Evolutionary conservation across 1,140 invertebrate species (phyloP).

Genomic region (Hypsibius dujardini): DNA sequence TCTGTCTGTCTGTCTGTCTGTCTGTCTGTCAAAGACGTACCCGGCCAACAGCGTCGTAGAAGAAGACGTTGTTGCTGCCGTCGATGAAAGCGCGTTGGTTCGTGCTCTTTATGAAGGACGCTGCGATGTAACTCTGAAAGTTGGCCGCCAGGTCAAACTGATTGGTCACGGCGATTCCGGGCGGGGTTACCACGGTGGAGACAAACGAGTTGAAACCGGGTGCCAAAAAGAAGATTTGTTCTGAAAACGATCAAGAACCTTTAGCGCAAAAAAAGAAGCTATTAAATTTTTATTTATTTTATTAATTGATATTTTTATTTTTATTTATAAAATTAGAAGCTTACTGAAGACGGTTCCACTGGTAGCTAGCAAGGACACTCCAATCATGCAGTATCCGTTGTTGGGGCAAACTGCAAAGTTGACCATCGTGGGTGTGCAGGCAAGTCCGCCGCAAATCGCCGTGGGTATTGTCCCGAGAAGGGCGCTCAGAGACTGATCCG

Average conservation of each 20-base stretch:
- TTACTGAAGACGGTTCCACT: not conserved
- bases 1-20: no score
- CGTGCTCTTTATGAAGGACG: not conserved
- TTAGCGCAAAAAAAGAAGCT: not conserved
- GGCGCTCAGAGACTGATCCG: not conserved
- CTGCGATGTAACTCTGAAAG: not conserved
- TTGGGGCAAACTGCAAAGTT: conserved; percentile 14
- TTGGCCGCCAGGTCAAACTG: not conserved
- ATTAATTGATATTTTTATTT: not conserved
- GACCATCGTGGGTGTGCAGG: not conserved
- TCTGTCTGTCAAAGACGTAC: not conserved
- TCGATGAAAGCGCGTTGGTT: not conserved
- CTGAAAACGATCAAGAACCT: not conserved
- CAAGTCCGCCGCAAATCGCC: not conserved
- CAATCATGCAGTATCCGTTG: not conserved
- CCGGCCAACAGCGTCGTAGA: not conserved
- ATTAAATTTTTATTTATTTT: no score
- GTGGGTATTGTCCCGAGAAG: not conserved
- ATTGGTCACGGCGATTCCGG: not conserved
- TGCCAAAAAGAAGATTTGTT: not conserved
- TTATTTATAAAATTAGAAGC: not conserved
- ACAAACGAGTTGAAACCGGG: conserved; percentile 11
- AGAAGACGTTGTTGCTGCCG: not conserved
- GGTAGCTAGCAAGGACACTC: not conserved
- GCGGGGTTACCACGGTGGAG: not conserved